Base-by-base conservation (phyloP, 2,113 vertebrate species). In the Ctenodactylus gundi region DNA sequence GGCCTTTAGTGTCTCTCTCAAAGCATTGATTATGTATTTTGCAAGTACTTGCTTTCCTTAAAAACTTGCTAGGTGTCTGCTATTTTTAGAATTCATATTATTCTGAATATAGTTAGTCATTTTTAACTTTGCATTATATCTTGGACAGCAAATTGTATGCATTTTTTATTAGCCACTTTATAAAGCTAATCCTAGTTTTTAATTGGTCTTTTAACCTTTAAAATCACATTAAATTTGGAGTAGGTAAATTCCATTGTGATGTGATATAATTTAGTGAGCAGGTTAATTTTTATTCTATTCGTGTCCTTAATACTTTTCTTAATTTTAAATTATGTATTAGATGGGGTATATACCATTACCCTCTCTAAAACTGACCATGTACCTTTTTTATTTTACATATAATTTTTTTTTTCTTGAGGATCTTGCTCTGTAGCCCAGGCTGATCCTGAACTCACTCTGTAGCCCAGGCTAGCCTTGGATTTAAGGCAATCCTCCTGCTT, bases 231-330 rank as follows among this genome's bases (percentile, higher is more conserved):
- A 93, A 83, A 65, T 60, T 90, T 94, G 62, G 55, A 91, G 62
- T 41, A 51, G 49, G 31, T 84, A 14, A 93, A 65, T 34, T 44
- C 82, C 29, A 84, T 65, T 68, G 23, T 92, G n/a, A 34, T 68
- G 49, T 25, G 31, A 27, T 80, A 68, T 68, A 67, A 73, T 88
- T 94, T 92, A 78, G 60, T 94, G 51, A 94, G 87, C n/a, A 81
- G 41, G 23, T 87, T 96, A 13, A 39, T 94, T 85, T 87, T 97
- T 87, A 29, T 94, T 90, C 20, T 95, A 1, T 44, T 41, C 14
- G 53, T 81, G 78, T 81, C 13, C 27, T 93, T 88, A 55, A 92
- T 92, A 87, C 93, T 72, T 91, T n/a, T 93, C 55, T 39, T 72
- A 72, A 93, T 76, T 62, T 84, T 81, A 75, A 57, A 68, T 89